Conservation (phyloP, 1,140 invertebrate species). For the Dufourea novaeangliae region DNA sequence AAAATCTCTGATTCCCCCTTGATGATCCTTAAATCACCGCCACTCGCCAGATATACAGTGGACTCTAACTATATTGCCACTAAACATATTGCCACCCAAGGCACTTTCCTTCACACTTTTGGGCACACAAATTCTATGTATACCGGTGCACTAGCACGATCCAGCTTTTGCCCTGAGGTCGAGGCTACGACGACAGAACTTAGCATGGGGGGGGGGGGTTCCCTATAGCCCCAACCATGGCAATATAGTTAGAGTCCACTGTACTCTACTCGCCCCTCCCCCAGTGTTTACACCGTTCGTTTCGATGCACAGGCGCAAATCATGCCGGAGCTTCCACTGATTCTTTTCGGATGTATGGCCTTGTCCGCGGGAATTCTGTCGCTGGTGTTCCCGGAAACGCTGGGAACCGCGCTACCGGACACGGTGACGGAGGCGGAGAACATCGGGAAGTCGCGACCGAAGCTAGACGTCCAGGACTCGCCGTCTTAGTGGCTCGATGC, state of each 20-base stretch:
- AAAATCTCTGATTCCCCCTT: not conserved
- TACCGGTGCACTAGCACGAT: no score
- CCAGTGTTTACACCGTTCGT: not conserved
- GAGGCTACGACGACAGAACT: no score
- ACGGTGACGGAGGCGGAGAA: conserved; percentile 87
- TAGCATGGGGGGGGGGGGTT: no score
- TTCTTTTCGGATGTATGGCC: conserved; percentile 86
- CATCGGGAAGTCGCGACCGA: conserved; percentile 74
- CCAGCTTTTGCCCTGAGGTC: no score
- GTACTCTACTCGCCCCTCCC: not conserved
- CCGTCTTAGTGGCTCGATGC: conserved; percentile 15
- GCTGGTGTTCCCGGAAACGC: conserved; percentile 87
- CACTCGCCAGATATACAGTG: no score
- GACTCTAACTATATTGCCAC: no score
- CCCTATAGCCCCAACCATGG: no score
- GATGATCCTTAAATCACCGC: not conserved
- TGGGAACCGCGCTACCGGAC: conserved; percentile 86
- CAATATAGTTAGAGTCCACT: no score
- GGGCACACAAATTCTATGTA: no score
- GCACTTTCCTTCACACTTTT: no score
- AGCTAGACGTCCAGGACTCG: conserved; percentile 28
- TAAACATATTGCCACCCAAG: no score
- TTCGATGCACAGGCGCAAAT: conserved; percentile 79
- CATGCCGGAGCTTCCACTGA: conserved; percentile 83
- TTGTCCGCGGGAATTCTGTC: conserved; percentile 84